A percentile compares a stretch with the other conserved stretches of the same genome.
Evolutionary conservation across 2,113 vertebrate species (phyloP).

Genomic region (Phaethon lepturus): DNA sequence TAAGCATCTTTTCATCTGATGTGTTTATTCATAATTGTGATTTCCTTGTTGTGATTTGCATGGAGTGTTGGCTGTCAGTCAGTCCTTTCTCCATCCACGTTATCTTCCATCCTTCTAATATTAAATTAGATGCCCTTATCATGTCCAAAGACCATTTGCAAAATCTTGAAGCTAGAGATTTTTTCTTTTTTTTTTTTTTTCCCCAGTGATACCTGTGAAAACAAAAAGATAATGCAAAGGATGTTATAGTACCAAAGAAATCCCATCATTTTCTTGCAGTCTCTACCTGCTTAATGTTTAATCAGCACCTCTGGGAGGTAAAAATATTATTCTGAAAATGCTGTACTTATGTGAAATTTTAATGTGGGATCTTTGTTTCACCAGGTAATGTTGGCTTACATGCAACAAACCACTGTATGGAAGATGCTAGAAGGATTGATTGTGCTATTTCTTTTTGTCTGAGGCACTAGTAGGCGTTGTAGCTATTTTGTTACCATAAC

Average conservation of each 20-base stretch:
- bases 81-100: neutral
- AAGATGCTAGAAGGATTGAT: neutral
- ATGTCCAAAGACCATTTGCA: constrained; percentile 15
- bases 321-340: constrained; percentile 44
- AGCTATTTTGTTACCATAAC: neutral
- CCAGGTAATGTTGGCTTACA: constrained; percentile 42
- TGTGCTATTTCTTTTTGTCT: constrained; percentile 17
- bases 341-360: constrained; percentile 44
- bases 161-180: constrained; percentile 38
- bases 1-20: neutral
- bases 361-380: constrained; percentile 50
- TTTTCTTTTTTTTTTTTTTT: constrained; percentile 25
- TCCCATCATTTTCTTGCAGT: constrained; percentile 50
- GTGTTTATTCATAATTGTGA: neutral
- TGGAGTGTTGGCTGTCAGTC: constrained; percentile 10
- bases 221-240: constrained; percentile 61
- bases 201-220: constrained; percentile 51
- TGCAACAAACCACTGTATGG: neutral
- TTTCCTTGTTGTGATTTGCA: neutral
- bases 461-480: neutral
- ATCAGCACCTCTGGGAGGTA: constrained; percentile 48
- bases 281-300: constrained; percentile 46
- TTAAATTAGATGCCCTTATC: neutral
- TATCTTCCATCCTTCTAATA: neutral
- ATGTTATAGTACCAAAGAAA: constrained; percentile 63